Conservation (phyloP, 2,888 invertebrate species). For the Achlya flavicornis region DNA sequence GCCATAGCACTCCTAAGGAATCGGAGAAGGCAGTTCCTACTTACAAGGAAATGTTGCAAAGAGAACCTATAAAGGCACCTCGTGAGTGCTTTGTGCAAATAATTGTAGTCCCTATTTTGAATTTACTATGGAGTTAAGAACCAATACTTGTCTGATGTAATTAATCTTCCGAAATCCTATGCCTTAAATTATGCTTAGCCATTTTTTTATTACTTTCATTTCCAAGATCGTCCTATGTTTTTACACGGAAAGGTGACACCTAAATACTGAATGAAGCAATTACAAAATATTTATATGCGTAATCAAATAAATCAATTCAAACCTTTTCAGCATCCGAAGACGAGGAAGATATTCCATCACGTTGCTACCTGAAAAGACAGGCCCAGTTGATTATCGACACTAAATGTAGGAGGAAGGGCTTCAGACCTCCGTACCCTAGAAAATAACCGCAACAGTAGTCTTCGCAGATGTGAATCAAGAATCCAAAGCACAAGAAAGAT, state of each 20-base stretch:
- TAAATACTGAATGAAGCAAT: too few relatives aligned
- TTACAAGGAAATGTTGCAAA: slow-evolving; percentile 69
- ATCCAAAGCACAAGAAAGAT: not conserved
- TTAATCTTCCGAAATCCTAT: too few relatives aligned
- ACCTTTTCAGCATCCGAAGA: slow-evolving; percentile 86
- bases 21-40: slow-evolving; percentile 64
- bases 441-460: slow-evolving; percentile 43
- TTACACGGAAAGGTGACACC: too few relatives aligned
- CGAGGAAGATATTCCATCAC: slow-evolving; percentile 92
- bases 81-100: slow-evolving; percentile 44
- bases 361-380: slow-evolving; percentile 91
- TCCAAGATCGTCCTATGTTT: too few relatives aligned
- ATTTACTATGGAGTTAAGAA: too few relatives aligned
- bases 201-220: too few relatives aligned
- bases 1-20: slow-evolving; percentile 72
- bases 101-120: too few relatives aligned
- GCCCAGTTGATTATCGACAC: slow-evolving; percentile 93
- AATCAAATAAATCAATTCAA: slow-evolving; percentile 1
- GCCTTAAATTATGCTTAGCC: too few relatives aligned
- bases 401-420: slow-evolving; percentile 90
- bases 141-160: too few relatives aligned
- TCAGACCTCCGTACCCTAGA: slow-evolving; percentile 74
- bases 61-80: slow-evolving; percentile 65
- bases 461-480: slow-evolving; percentile 1
- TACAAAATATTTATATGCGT: too few relatives aligned